Percentiles rank a stretch among this genome's conserved stretches.
Evolutionary conservation across 2,888 invertebrate species (phyloP).

Genomic region (Meta bourneti): DNA sequence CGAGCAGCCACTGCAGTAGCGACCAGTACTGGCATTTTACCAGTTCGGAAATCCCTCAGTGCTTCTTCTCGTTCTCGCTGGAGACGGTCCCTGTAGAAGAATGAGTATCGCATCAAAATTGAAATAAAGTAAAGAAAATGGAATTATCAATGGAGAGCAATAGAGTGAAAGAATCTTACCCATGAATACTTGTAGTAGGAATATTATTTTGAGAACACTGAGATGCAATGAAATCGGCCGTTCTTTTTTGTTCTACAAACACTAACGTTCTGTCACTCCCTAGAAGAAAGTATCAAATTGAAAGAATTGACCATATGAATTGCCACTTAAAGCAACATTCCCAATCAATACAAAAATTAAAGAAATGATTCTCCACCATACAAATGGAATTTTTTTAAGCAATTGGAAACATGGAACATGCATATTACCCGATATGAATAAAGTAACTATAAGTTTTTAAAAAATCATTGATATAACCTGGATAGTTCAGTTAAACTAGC

Average conservation of each 20-base stretch:
- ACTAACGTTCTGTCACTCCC: constrained; percentile 83
- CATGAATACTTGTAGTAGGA: constrained; percentile 88
- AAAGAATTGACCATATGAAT: neutral
- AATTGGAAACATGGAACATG: no score
- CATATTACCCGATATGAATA: no score
- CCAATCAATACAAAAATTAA: no score
- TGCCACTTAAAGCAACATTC: no score
- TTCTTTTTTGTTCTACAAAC: constrained; percentile 94
- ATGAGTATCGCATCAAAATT: neutral
- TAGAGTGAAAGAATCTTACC: constrained; percentile 80
- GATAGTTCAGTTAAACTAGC: no score
- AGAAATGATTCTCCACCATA: no score
- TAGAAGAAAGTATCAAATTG: constrained; percentile 45
- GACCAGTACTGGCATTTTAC: constrained; percentile 89
- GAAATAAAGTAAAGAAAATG: neutral
- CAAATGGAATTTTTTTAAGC: no score
- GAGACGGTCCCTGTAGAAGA: constrained; percentile 83
- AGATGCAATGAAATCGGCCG: constrained; percentile 93
- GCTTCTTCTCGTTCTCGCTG: constrained; percentile 89
- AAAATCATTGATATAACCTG: no score
- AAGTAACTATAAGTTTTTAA: no score
- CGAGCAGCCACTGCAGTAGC: constrained; percentile 97
- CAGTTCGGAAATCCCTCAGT: constrained; percentile 89
- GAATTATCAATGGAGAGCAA: neutral
- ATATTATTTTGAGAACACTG: constrained; percentile 89